Conservation (phyloP, 2,113 vertebrate genomes). For the Philantomba maxwellii region DNA sequence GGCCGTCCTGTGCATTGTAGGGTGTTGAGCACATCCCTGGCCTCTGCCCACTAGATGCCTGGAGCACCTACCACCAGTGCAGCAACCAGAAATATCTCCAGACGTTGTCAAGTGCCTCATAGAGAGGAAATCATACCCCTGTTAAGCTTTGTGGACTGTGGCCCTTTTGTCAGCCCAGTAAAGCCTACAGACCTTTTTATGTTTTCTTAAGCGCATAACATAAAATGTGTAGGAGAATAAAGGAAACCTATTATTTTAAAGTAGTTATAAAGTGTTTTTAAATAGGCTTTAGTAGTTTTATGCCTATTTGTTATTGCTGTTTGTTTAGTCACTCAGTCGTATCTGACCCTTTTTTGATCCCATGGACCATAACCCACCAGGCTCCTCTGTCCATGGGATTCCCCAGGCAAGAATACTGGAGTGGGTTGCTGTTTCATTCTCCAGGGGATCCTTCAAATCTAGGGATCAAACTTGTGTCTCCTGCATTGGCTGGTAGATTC, state of each 20-base stretch:
- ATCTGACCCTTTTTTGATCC: not conserved
- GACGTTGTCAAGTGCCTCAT: not conserved
- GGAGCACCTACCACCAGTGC: not conserved
- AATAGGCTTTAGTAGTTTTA: not conserved
- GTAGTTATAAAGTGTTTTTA: not conserved
- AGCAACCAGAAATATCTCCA: not conserved
- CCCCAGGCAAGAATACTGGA: not conserved
- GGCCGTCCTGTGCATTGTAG: fast-evolving
- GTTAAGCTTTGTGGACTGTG: not conserved
- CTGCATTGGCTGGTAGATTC: not conserved
- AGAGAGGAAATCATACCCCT: not conserved
- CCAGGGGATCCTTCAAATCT: not conserved
- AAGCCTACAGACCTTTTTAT: not conserved
- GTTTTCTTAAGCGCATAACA: not conserved
- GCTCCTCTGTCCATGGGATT: not conserved
- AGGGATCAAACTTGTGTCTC: not conserved
- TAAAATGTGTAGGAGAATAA: not conserved
- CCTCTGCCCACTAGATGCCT: not conserved
- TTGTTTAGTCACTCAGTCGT: not conserved
- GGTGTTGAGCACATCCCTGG: not conserved
- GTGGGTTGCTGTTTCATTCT: not conserved
- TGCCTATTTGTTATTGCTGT: not conserved
- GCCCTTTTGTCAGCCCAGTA: not conserved
- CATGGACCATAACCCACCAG: not conserved
- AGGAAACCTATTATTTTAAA: not conserved